Evolutionary conservation across 2,888 invertebrate genomes (phyloP).

Genomic region (Athripsodes cinereus): DNA sequence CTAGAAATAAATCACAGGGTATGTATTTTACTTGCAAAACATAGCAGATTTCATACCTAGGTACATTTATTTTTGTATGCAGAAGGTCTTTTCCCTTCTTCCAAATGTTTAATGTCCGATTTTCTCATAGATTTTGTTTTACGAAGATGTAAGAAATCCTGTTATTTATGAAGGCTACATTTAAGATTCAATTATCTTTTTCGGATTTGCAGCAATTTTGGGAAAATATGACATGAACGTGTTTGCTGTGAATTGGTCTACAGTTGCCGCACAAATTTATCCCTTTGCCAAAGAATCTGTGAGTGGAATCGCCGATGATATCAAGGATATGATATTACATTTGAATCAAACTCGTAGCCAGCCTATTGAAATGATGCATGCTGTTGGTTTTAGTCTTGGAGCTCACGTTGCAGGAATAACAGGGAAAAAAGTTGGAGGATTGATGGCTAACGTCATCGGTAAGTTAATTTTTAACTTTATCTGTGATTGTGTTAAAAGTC

Average conservation of each 20-base stretch:
- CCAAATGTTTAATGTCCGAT: too few species aligned
- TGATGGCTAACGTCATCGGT: conserved; percentile 49
- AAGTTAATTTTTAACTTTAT: conserved; percentile 12
- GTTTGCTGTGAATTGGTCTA: conserved; percentile 9
- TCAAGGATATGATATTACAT: background rate
- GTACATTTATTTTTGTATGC: too few species aligned
- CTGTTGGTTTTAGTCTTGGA: conserved; percentile 54
- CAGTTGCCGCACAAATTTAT: background rate
- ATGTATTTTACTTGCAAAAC: too few species aligned
- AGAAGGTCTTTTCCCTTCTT: too few species aligned
- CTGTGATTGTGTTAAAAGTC: background rate
- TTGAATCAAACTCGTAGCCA: background rate
- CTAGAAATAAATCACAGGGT: too few species aligned
- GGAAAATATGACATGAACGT: conserved; percentile 2
- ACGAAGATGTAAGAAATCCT: too few species aligned
- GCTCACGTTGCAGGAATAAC: conserved; percentile 53
- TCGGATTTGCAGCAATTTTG: background rate
- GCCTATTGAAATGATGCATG: conserved; percentile 35
- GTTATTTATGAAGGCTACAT: too few species aligned
- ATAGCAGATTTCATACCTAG: too few species aligned
- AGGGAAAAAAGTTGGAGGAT: conserved; percentile 50
- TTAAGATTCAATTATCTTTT: too few species aligned
- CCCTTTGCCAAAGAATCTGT: background rate
- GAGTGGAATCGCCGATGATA: background rate
- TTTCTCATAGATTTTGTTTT: too few species aligned